Percentiles rank a stretch among this genome's conserved stretches.
Conservation (phyloP, 1,140 invertebrate species). For the Polypedilum pembai region DNA sequence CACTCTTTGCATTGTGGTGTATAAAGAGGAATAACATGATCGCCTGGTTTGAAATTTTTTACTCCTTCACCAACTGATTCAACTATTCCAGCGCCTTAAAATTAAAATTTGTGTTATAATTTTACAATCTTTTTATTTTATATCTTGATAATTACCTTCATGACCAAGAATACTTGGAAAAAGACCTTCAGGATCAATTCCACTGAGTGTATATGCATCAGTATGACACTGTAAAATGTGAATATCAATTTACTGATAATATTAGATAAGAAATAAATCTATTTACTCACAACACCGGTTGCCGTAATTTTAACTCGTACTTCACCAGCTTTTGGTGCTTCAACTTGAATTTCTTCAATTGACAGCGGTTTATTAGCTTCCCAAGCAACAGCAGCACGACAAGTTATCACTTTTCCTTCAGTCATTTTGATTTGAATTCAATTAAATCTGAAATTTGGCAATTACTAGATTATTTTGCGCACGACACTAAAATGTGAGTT, state of each 20-base stretch:
- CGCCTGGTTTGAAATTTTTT: conserved; percentile 75
- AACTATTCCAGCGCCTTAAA: conserved; percentile 68
- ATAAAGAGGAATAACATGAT: conserved; percentile 94
- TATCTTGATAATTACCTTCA: too few relatives aligned
- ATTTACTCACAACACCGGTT: conserved; percentile 58
- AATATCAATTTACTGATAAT: neutral
- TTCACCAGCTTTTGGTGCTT: conserved; percentile 84
- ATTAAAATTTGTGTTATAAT: too few relatives aligned
- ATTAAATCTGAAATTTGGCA: neutral
- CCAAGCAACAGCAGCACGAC: conserved; percentile 89
- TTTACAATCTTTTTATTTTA: too few relatives aligned
- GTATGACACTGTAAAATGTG: conserved; percentile 72
- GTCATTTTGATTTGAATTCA: neutral
- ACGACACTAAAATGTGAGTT: neutral
- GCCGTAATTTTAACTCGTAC: conserved; percentile 72
- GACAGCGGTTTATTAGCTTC: conserved; percentile 75
- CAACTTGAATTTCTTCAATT: conserved; percentile 89
- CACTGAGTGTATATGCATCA: conserved; percentile 88
- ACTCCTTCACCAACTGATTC: conserved; percentile 95
- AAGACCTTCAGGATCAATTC: conserved; percentile 86
- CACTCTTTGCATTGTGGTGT: conserved; percentile 94
- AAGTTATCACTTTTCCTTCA: conserved; percentile 61
- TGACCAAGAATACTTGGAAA: conserved; percentile 92
- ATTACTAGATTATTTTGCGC: neutral
- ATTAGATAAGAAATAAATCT: neutral